These are phyloP conservation scores for Coptotermes formosanus DNA, from an alignment of 1,140 invertebrate genomes.

Conservation along the genomic window DNA sequence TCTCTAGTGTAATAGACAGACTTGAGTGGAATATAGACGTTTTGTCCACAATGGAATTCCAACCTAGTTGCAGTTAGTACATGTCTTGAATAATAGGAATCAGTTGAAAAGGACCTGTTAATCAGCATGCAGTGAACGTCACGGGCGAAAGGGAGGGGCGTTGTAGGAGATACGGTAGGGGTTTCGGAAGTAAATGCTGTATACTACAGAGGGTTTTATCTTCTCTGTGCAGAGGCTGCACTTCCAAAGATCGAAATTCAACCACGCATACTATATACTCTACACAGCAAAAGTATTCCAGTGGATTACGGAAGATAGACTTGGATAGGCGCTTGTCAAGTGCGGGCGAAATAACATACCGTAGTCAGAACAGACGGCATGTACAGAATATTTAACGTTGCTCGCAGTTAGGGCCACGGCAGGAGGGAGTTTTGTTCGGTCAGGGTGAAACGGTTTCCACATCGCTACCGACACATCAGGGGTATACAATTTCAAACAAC, in stretches of 20 bases:
- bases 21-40: background rate
- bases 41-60: conserved; percentile 3
- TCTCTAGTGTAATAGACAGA: background rate
- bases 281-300: background rate
- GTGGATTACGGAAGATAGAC: background rate
- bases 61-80: background rate
- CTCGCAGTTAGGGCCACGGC: background rate
- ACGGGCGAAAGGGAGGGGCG: background rate
- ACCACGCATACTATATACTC: background rate
- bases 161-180: background rate
- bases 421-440: background rate
- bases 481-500: background rate
- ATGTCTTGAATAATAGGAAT: background rate
- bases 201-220: background rate
- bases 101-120: background rate
- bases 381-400: background rate
- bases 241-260: conserved; percentile 2
- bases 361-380: background rate
- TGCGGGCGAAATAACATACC: background rate
- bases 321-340: background rate
- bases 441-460: background rate
- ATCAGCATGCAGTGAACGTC: background rate
- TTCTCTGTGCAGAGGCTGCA: background rate
- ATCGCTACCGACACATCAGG: background rate
- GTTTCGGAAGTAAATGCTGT: conserved; percentile 11